Percentiles rank a stretch among this genome's conserved stretches.
These are phyloP conservation scores for Rhinoraja longicauda DNA, from an alignment of 2,797 vertebrate species.

Conservation along the genomic window DNA sequence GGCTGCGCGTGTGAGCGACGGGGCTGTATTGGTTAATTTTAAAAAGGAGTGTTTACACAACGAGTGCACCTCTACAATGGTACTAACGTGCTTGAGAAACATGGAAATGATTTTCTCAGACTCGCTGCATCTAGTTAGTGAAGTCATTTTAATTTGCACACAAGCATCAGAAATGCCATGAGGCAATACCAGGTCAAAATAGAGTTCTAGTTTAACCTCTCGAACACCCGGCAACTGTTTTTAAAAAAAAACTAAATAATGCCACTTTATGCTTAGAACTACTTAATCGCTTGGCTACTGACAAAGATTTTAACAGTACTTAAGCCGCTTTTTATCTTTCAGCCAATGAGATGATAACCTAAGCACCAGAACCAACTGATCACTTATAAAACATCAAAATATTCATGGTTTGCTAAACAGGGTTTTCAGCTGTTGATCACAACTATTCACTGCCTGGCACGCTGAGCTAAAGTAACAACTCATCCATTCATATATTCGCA, in stretches of 20 bases:
- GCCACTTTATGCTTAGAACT: neutral
- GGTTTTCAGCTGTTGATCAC: neutral
- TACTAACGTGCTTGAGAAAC: neutral
- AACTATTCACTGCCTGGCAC: neutral
- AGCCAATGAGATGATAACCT: neutral
- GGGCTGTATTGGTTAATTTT: no score
- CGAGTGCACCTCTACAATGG: no score
- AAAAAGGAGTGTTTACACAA: no score
- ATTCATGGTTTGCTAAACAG: neutral
- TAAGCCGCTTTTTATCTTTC: neutral
- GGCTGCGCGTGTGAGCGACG: no score
- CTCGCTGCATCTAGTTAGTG: neutral
- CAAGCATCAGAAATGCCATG: no score
- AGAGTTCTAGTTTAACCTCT: no score
- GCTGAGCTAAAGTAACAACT: neutral
- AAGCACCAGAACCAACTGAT: neutral
- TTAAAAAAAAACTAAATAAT: neutral
- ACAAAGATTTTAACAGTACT: neutral
- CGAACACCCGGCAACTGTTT: no score
- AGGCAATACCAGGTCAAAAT: no score
- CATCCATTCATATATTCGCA: neutral
- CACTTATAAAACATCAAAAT: neutral
- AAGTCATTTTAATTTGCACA: neutral
- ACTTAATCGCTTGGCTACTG: neutral
- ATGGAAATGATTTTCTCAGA: neutral